These are phyloP conservation scores for Lethenteron camtschaticum DNA, from an alignment of 2,113 vertebrate genomes.

Conservation along the genomic window DNA sequence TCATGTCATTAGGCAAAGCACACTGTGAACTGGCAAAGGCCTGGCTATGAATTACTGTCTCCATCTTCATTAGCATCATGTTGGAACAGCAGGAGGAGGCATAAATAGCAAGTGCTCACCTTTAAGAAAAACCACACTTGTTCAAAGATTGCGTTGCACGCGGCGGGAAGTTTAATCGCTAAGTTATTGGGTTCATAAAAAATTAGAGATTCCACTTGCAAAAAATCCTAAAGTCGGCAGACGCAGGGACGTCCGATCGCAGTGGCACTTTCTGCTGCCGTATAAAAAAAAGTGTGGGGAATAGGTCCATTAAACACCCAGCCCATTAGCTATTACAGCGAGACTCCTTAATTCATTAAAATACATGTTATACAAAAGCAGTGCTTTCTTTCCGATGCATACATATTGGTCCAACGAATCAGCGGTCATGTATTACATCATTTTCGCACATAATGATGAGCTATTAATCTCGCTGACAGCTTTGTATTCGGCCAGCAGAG, in stretches of 20 bases:
- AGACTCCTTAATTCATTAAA: slow-evolving; percentile 4
- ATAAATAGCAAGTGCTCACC: slow-evolving; percentile 4
- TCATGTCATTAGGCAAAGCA: slow-evolving; percentile 5
- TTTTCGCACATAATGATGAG: slow-evolving; percentile 6
- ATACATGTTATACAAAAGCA: slow-evolving; percentile 2
- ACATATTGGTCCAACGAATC: slow-evolving; percentile 5
- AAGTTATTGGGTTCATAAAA: slow-evolving; percentile 1
- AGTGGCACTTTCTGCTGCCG: neutral
- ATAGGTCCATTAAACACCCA: slow-evolving; percentile 5
- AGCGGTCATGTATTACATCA: slow-evolving; percentile 5
- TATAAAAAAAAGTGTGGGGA: slow-evolving; percentile 1
- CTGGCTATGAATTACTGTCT: slow-evolving; percentile 5
- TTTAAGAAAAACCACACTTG: slow-evolving; percentile 4
- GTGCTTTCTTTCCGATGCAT: slow-evolving; percentile 1
- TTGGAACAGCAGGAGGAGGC: neutral
- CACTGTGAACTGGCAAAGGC: slow-evolving; percentile 6
- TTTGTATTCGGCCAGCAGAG: slow-evolving; percentile 1
- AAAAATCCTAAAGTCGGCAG: neutral
- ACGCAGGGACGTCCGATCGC: neutral
- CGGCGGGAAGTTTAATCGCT: neutral
- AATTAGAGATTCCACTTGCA: neutral
- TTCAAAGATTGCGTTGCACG: slow-evolving; percentile 2
- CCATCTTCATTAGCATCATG: slow-evolving; percentile 5
- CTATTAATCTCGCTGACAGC: slow-evolving; percentile 6
- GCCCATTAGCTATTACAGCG: slow-evolving; percentile 2